A percentile compares a stretch with the other conserved stretches of the same genome.
Evolutionary conservation across 2,113 vertebrate genomes (phyloP).

Genomic region (Puntigrus tetrazona): DNA sequence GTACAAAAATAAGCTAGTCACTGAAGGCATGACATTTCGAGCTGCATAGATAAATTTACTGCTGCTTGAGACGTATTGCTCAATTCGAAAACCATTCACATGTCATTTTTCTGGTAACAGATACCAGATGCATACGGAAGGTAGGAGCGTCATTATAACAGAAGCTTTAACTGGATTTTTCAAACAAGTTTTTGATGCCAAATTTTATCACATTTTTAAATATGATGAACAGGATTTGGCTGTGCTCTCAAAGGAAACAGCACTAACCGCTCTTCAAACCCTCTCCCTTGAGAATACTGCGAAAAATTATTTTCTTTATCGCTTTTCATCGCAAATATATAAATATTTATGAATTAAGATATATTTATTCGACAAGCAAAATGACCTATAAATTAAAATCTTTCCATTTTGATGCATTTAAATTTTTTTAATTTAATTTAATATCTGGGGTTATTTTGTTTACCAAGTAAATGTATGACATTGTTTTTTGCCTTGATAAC

Average conservation of each 20-base stretch:
- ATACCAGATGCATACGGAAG: conserved; percentile 24
- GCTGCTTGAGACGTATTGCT: neutral
- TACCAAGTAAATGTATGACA: no score
- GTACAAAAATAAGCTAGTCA: conserved; percentile 8
- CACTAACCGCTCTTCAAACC: conserved; percentile 54
- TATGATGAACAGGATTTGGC: conserved; percentile 58
- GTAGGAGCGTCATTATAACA: conserved; percentile 4
- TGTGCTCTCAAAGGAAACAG: conserved; percentile 57
- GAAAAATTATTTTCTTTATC: no score
- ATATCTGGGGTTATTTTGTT: no score
- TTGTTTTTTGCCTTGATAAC: neutral
- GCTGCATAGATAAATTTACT: conserved; percentile 7
- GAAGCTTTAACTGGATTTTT: conserved; percentile 44
- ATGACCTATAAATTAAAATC: no score
- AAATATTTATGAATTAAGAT: no score
- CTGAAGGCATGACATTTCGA: neutral
- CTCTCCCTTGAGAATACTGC: conserved; percentile 53
- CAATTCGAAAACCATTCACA: conserved; percentile 25
- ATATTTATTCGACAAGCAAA: no score
- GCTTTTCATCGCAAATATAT: no score
- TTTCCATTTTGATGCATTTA: no score
- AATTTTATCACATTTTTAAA: conserved; percentile 67
- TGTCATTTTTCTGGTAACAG: conserved; percentile 37
- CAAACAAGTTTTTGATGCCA: conserved; percentile 43
- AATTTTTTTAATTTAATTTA: no score